Conservation (phyloP, 2,888 invertebrate genomes). For the Tenthredo amoena region DNA sequence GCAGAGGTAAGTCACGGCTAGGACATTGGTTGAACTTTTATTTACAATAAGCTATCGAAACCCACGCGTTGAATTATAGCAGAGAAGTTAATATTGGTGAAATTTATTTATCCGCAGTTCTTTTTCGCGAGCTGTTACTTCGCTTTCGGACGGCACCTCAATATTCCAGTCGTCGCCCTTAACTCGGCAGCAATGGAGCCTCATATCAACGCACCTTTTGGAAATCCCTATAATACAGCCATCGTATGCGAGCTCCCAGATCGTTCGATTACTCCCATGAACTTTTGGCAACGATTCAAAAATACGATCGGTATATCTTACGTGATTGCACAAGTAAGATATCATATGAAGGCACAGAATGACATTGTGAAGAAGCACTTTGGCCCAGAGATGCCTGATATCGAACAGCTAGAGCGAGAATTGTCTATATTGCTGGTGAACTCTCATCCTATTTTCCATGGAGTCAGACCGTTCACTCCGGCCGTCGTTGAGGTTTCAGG, state of each 20-base stretch:
- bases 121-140: constrained; percentile 68
- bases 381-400: constrained; percentile 29
- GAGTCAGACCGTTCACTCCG: constrained; percentile 77
- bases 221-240: constrained; percentile 65
- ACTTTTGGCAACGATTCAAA: constrained; percentile 66
- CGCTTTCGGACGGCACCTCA: constrained; percentile 67
- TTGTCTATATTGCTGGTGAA: constrained; percentile 76
- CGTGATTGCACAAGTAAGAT: constrained; percentile 56
- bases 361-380: constrained; percentile 20
- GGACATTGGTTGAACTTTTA: background rate
- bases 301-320: constrained; percentile 59
- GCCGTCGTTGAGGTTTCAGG: constrained; percentile 79
- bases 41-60: background rate
- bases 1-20: constrained; percentile 62
- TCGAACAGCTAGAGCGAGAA: constrained; percentile 58
- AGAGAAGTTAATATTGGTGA: background rate
- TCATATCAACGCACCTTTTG: constrained; percentile 66
- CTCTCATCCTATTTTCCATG: constrained; percentile 79
- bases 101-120: constrained; percentile 60
- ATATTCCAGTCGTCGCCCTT: constrained; percentile 65
- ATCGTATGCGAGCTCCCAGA: constrained; percentile 63
- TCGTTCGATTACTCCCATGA: constrained; percentile 59
- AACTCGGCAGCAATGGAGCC: constrained; percentile 63
- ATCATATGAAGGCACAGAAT: background rate
- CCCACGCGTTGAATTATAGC: background rate